Base-by-base conservation (phyloP, 2,797 vertebrate genomes). In the Lophotriccus pileatus region DNA sequence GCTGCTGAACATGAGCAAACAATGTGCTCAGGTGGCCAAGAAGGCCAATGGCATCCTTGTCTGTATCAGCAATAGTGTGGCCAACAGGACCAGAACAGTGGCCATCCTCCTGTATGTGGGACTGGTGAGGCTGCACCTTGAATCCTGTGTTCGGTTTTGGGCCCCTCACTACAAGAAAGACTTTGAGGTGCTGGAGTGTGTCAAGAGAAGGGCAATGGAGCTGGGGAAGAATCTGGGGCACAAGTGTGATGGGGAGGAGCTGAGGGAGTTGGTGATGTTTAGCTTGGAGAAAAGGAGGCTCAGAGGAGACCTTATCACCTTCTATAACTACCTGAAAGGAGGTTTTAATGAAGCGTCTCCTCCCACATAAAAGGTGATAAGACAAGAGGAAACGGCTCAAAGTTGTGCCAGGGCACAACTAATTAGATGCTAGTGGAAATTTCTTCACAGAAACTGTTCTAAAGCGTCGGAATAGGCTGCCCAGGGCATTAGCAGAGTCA, bases 21-120 rank as follows among this genome's bases (percentile, higher is more conserved):
- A 2, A 3, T 63, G 39, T 39, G 39, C 39, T 7, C 20, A 43
- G 14, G 39, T 43, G 28, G 39, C 14, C 39, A 32, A 22, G 28
- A 22, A 62, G 19, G 28, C 19, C 60, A 22, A 16, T 32, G 20
- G 14, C 39, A 41, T 63, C 28, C 60, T 43, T 3, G 14, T 9
- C 22, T 16, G 20, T 41, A 63, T 43, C 7, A 43, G 41, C 9
- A 32, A 44, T 44, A 32, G 10, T n/a, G 21, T 24, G 14, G 28
- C 7, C 41, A 43, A 6, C 41, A 63, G 41, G 21, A 63, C 30
- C 21, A n/a, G 41, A 21, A 5, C 9, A 39, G 9, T 6, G 24
- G 25, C 2, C 4, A 16, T 66, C 6, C 6, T 7, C 24, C 10
- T 25, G 20, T 24, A 22, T 1, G 14, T 10, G 0, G 1, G 14